Base-by-base conservation (phyloP, 2,888 invertebrate species). In the Chaitophorus viminalis region DNA sequence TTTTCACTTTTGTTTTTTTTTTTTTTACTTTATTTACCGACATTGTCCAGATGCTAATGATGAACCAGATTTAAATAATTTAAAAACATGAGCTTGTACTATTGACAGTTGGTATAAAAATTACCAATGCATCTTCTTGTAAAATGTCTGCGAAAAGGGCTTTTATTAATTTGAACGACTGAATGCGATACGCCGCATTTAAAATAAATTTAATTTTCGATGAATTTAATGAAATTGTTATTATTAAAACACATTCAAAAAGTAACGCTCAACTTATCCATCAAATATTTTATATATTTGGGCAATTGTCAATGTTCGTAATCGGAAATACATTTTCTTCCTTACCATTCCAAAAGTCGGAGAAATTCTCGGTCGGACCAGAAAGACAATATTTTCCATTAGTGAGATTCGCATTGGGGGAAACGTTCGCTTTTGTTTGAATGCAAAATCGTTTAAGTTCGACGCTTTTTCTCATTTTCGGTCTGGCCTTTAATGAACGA, bases 401-500 rank as follows among this genome's bases (percentile, higher is more conserved):
- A 87, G 79, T 31, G 79, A 36, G 85, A 86, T 86, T 86, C 85
- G 78, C 70, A 52, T 52, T 33, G 72, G 52, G 33, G 68, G 72
- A 52, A 74, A 75, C 82, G 87, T 39, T 65, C 60, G 87, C 86
- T 81, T 87, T 87, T 87, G 87, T 87, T 65, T 81, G 65, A 87
- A 87, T 75, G 87, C 79, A 46, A 87, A 87, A 87, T 87, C 87
- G 87, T 87, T 87, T 87, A 87, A 87, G 81, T 87, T 87, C 87
- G 87, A 87, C 79, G 87, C 81, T 87, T 87, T 87, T 87, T 87
- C 87, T 87, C 87, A 75, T 87, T 87, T 86, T 86, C 86, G 78
- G 86, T 86, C 86, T 87, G 87, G 87, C 87, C 81, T 87, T 87
- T 81, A 87, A 87, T 81, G 87, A 87, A 87, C 87, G 87, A 79